Evolutionary conservation across 2,888 invertebrate genomes (phyloP).

Genomic region (Pantelozetes paolii): DNA sequence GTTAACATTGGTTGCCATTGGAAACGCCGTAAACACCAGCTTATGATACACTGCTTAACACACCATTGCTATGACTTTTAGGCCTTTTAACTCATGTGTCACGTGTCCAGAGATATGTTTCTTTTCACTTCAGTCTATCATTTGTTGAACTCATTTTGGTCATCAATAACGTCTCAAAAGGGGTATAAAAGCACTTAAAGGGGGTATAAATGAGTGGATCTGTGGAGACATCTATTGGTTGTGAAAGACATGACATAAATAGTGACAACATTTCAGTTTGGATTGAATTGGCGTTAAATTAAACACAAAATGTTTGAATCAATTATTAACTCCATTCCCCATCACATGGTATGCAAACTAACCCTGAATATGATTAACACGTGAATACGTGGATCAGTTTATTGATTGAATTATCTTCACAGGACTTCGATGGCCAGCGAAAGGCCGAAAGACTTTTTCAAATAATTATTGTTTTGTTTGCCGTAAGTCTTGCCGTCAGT

Average conservation of each 20-base stretch:
- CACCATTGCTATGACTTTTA: too few species aligned
- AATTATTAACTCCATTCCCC: constrained; percentile 31
- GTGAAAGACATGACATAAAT: background rate
- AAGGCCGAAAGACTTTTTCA: constrained; percentile 83
- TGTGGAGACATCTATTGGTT: background rate
- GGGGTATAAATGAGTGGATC: too few species aligned
- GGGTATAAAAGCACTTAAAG: too few species aligned
- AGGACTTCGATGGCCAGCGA: constrained; percentile 87
- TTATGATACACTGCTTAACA: too few species aligned
- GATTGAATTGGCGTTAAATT: background rate
- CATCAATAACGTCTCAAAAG: too few species aligned
- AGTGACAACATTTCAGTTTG: constrained; percentile 24
- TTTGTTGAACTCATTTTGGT: too few species aligned
- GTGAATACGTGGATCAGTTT: background rate
- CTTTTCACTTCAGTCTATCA: too few species aligned
- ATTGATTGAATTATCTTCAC: constrained; percentile 48
- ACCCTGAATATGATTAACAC: too few species aligned
- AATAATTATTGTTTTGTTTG: constrained; percentile 82
- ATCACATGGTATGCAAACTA: constrained; percentile 38
- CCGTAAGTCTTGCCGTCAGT: constrained; percentile 58
- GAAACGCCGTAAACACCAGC: too few species aligned
- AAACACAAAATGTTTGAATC: constrained; percentile 34
- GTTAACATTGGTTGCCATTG: too few species aligned
- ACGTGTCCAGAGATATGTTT: too few species aligned
- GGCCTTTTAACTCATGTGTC: too few species aligned